Evolutionary conservation across 2,888 invertebrate species (phyloP).

Genomic region (Brenthis hecate): DNA sequence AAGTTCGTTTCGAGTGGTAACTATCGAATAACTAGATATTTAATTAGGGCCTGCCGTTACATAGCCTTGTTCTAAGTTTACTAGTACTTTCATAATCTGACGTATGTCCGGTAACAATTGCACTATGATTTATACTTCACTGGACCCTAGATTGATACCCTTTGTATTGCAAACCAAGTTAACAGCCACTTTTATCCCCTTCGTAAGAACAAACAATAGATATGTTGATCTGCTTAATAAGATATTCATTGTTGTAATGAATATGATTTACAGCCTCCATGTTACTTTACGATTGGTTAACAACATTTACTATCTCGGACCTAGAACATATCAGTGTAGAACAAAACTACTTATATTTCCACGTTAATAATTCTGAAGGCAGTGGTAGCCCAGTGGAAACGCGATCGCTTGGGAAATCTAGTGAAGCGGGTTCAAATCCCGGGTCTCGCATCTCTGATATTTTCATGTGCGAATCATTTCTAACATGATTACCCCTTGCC

Average conservation of each 20-base stretch:
- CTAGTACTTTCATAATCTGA: constrained; percentile 69
- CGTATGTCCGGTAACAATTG: constrained; percentile 65
- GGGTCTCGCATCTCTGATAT: too few species aligned
- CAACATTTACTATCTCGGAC: constrained; percentile 30
- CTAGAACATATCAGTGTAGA: constrained; percentile 11
- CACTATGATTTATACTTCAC: constrained; percentile 67
- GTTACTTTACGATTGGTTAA: constrained; percentile 26
- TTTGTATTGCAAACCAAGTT: constrained; percentile 76
- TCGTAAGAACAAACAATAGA: constrained; percentile 36
- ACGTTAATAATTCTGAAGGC: too few species aligned
- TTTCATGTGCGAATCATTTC: too few species aligned
- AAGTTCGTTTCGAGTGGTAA: constrained; percentile 49
- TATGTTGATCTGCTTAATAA: constrained; percentile 38
- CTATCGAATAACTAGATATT: constrained; percentile 76
- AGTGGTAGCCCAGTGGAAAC: too few species aligned
- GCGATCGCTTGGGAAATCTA: too few species aligned
- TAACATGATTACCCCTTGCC: too few species aligned
- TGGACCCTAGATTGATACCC: constrained; percentile 61
- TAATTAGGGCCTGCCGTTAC: constrained; percentile 76
- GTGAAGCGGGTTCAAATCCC: too few species aligned
- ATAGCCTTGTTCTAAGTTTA: constrained; percentile 60
- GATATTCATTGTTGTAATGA: constrained; percentile 36
- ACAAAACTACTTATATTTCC: constrained; percentile 8
- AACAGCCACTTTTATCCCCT: constrained; percentile 60
- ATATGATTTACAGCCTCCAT: constrained; percentile 37